Evolutionary conservation across 2,113 vertebrate genomes (phyloP), one percentile per base, ranked within the genome.

Genomic region (Gobius niger): DNA sequence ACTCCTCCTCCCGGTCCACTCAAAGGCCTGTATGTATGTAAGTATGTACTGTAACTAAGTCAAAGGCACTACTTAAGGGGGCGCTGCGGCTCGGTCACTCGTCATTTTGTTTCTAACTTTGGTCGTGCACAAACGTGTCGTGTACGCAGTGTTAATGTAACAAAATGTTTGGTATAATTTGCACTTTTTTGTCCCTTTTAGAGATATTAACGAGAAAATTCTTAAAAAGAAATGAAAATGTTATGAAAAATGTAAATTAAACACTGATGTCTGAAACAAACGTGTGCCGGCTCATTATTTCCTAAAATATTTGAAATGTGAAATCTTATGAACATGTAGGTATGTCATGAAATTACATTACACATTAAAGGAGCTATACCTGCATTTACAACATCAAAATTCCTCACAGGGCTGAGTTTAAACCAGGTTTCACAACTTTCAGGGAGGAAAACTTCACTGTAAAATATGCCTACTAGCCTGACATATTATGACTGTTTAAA

Each of bases 61-160:
- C 77, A 76, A 74, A 89, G 81, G 84, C 71, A 78, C 84, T 73
- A 75, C 65, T 82, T 62, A 90, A 92, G 89, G 81, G 84, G 87
- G 81, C 91, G 90, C 88, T 88, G 86, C 90, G 92, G 93, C 94
- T 89, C 92, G 95, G 92, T 95, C 93, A 91, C 93, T 94, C 66
- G 71, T 87, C 82, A 74, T 87, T 90, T 86, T 77, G 80, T 91
- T 92, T 89, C 84, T 88, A 87, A 90, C 80, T 86, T 90, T 84
- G 81, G 82, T 90, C 77, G 84, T 92, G 91, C 90, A 91, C 91
- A 90, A 86, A 88, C 87, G 91, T 89, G 91, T 93, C 82, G 90
- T 87, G 88, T 92, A 87, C 91, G 87, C 91, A 87, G 89, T 93
- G 92, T 94, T 92, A 88, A 82, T 86, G 91, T 91, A 84, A 89